Conservation (phyloP, 1,140 invertebrate species). For the Samia ricini region DNA sequence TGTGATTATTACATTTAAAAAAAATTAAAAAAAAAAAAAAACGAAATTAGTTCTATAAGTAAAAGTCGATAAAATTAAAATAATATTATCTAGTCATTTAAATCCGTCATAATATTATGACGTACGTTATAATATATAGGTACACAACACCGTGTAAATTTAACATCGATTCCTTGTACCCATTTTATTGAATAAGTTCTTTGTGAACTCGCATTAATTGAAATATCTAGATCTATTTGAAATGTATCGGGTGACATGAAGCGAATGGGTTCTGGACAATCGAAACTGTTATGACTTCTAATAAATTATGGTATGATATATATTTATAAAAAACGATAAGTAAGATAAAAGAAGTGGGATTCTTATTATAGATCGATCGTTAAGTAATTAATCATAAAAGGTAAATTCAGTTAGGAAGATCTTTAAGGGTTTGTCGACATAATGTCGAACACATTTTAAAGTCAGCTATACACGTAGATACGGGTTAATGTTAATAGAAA, state of each 20-base stretch:
- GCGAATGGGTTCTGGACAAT: conserved; percentile 15
- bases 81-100: conserved; percentile 69
- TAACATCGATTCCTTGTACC: conserved; percentile 66
- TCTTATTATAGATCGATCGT: conserved; percentile 31
- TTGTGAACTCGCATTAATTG: conserved; percentile 19
- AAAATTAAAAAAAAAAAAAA: conserved; percentile 59
- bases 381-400: background rate
- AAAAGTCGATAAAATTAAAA: conserved; percentile 70
- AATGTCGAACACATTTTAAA: background rate
- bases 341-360: conserved; percentile 14
- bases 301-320: conserved; percentile 46
- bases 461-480: conserved; percentile 14
- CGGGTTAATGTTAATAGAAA: conserved; percentile 44
- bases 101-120: conserved; percentile 75
- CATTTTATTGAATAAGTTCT: conserved; percentile 51
- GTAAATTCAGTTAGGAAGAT: background rate
- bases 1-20: too few relatives aligned
- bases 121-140: conserved; percentile 46
- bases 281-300: conserved; percentile 45
- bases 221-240: background rate
- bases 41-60: conserved; percentile 64
- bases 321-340: conserved; percentile 39
- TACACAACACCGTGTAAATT: conserved; percentile 63
- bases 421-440: too few relatives aligned
- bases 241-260: background rate